A percentile compares a stretch with the other conserved stretches of the same genome.
These are phyloP conservation scores for Thripadectes ignobilis DNA, from an alignment of 2,797 vertebrate genomes.

Conservation along the genomic window DNA sequence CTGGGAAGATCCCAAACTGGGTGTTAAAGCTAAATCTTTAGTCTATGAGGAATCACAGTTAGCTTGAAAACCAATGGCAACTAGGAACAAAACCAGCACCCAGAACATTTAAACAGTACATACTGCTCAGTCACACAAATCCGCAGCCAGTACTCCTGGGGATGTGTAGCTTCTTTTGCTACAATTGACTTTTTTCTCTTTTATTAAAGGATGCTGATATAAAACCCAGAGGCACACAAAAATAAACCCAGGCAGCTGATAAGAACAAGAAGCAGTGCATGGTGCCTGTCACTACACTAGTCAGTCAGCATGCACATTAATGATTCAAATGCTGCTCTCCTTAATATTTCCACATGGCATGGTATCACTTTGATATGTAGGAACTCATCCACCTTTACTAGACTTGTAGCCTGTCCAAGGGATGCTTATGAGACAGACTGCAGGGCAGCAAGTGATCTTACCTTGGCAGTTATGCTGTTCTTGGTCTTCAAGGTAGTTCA, in stretches of 20 bases:
- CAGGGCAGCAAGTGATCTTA: not conserved
- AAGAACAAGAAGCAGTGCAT: not conserved
- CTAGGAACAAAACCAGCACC: not conserved
- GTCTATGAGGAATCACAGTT: not conserved
- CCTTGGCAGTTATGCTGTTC: fast-evolving
- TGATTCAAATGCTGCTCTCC: not conserved
- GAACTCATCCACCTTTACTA: not conserved
- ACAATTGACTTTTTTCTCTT: not conserved
- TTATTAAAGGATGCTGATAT: not conserved
- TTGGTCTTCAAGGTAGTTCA: not conserved
- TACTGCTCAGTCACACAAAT: not conserved
- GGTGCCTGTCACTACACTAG: not conserved
- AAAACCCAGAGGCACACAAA: not conserved
- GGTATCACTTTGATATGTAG: not conserved
- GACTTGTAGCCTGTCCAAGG: not conserved
- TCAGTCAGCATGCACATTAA: not conserved
- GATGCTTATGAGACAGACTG: not conserved
- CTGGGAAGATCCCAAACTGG: not conserved
- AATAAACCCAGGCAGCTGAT: not conserved
- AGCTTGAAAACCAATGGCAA: not conserved
- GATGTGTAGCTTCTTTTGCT: not conserved
- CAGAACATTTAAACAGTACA: not conserved
- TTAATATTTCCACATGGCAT: not conserved
- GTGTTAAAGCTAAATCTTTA: not conserved
- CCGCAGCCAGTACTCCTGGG: not conserved